Evolutionary conservation across 2,113 vertebrate genomes (phyloP).

Genomic region (Petaurus breviceps): DNA sequence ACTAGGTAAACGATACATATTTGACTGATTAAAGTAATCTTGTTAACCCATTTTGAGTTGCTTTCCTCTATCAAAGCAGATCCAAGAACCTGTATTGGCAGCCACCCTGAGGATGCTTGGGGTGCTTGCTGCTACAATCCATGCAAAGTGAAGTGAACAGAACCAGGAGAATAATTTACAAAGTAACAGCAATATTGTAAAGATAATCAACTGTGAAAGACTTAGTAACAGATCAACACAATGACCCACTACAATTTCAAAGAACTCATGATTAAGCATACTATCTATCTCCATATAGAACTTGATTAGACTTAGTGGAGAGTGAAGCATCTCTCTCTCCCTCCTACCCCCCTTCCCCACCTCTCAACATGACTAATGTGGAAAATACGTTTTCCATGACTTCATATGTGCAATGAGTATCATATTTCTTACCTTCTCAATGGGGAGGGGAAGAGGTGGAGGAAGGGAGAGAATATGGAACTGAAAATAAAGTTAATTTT

Average conservation of each 20-base stretch:
- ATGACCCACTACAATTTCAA: not conserved
- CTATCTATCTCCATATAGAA: not conserved
- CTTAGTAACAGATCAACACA: not conserved
- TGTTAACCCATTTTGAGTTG: too few species aligned
- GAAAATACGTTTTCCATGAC: not conserved
- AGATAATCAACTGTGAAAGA: not conserved
- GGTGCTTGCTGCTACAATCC: too few species aligned
- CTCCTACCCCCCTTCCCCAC: not conserved
- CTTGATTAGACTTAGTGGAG: not conserved
- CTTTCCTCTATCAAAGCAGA: too few species aligned
- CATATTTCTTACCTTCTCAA: not conserved
- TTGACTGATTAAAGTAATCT: too few species aligned
- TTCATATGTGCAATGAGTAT: not conserved
- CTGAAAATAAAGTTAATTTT: not conserved
- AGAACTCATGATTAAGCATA: not conserved
- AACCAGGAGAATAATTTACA: not conserved
- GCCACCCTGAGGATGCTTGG: too few species aligned
- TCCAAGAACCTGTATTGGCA: too few species aligned
- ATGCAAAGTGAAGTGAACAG: not conserved
- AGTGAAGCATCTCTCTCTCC: not conserved
- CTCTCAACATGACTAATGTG: not conserved
- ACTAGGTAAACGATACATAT: too few species aligned
- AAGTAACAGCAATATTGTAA: not conserved
- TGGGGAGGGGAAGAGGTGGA: not conserved
- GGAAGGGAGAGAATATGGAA: not conserved